These are phyloP conservation scores for Lacanobia wlatinum DNA, from an alignment of 2,888 invertebrate species.

Conservation along the genomic window DNA sequence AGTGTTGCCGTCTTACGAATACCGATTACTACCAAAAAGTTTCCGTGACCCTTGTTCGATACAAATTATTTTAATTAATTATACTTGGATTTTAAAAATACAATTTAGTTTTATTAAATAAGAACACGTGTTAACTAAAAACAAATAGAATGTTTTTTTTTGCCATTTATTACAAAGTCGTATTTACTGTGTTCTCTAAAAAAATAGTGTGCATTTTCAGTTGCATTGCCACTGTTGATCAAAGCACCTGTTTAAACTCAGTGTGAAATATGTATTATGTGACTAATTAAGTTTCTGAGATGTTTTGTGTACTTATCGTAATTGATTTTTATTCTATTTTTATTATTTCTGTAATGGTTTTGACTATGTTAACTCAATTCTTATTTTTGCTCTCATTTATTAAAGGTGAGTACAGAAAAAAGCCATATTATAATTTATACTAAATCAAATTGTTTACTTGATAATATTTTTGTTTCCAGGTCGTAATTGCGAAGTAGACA, in stretches of 20 bases:
- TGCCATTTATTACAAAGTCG: not conserved
- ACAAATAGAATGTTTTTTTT: not conserved
- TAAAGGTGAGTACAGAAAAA: slow-evolving; percentile 63
- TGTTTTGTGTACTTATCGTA: slow-evolving; percentile 57
- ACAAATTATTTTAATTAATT: not conserved
- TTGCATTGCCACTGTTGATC: slow-evolving; percentile 53
- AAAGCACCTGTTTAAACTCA: slow-evolving; percentile 80
- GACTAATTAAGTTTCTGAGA: slow-evolving; percentile 68
- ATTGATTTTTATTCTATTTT: slow-evolving; percentile 39
- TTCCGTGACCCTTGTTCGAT: slow-evolving; percentile 16
- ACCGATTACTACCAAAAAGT: slow-evolving; percentile 25
- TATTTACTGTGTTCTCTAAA: not conserved
- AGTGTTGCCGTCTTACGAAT: slow-evolving; percentile 36
- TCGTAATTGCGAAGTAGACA: slow-evolving; percentile 91
- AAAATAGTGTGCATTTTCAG: slow-evolving; percentile 23
- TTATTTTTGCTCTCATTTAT: slow-evolving; percentile 60
- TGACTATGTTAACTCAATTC: slow-evolving; percentile 58
- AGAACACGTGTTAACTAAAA: not conserved
- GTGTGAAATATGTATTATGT: slow-evolving; percentile 66
- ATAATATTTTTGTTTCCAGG: slow-evolving; percentile 76
- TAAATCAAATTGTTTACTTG: not conserved
- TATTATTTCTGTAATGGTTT: slow-evolving; percentile 29
- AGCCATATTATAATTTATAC: not conserved
- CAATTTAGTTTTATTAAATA: not conserved
- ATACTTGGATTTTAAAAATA: not conserved